A percentile compares a stretch with the other conserved stretches of the same genome.
These are phyloP conservation scores for Trichomycterus rosablanca DNA, from an alignment of 2,113 vertebrate genomes.

Conservation along the genomic window DNA sequence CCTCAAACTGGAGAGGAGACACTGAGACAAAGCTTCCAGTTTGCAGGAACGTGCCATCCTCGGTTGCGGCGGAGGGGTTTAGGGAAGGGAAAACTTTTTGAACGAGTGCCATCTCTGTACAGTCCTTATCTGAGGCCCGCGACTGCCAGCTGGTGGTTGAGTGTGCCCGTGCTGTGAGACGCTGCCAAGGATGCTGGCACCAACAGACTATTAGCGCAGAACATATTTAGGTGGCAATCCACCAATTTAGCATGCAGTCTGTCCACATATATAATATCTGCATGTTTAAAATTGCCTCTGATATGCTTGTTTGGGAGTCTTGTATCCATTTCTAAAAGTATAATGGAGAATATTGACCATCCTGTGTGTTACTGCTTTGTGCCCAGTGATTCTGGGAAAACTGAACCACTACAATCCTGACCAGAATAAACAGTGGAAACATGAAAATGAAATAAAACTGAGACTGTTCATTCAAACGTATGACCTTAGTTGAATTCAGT, in stretches of 20 bases:
- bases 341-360: too few relatives aligned
- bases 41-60: slow-evolving; percentile 78
- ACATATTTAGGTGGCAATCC: slow-evolving; percentile 52
- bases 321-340: too few relatives aligned
- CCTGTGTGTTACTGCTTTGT: too few relatives aligned
- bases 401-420: too few relatives aligned
- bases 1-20: slow-evolving; percentile 72
- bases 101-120: slow-evolving; percentile 76
- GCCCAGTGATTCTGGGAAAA: too few relatives aligned
- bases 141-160: slow-evolving; percentile 81
- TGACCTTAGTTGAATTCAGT: too few relatives aligned
- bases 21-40: slow-evolving; percentile 69
- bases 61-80: slow-evolving; percentile 72
- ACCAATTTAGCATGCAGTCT: slow-evolving; percentile 20
- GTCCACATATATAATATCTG: slow-evolving; percentile 11
- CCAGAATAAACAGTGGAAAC: too few relatives aligned
- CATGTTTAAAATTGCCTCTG: not conserved
- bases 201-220: slow-evolving; percentile 62
- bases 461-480: too few relatives aligned
- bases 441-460: too few relatives aligned
- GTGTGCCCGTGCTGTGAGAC: slow-evolving; percentile 68
- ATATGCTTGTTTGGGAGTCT: too few relatives aligned
- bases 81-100: slow-evolving; percentile 80
- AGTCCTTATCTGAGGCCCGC: slow-evolving; percentile 76
- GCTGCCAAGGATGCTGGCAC: slow-evolving; percentile 67